phyloP scores from a whole-genome alignment of 1,140 invertebrate species.

The Stegodyphus mimosarum region DNA sequence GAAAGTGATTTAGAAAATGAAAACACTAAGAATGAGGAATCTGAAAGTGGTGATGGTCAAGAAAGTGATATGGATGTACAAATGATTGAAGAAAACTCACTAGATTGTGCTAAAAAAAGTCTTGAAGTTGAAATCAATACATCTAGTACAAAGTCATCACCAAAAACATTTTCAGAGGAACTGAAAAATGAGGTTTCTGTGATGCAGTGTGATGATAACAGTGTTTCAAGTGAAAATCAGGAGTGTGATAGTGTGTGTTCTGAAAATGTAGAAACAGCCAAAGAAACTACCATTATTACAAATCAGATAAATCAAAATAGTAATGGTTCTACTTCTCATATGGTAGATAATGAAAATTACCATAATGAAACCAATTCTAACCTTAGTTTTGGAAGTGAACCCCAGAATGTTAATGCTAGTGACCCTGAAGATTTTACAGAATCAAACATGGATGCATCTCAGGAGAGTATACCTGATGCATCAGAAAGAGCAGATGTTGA shows the following conservation, averaged over 20 bases:
- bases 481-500: constrained; percentile 5
- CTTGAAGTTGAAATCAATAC: constrained; percentile 1
- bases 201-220: constrained; percentile 59
- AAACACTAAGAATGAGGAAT: not conserved
- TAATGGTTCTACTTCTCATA: constrained; percentile 31
- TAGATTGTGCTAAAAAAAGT: constrained; percentile 22
- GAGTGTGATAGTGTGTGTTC: constrained; percentile 52
- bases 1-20: not conserved
- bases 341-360: constrained; percentile 9
- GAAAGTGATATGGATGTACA: constrained; percentile 29
- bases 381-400: not conserved
- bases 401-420: not conserved
- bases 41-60: constrained; percentile 21
- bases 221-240: constrained; percentile 53
- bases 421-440: not conserved
- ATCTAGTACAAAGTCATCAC: constrained; percentile 19
- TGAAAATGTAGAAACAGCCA: constrained; percentile 57
- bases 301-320: constrained; percentile 62
- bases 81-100: constrained; percentile 24
- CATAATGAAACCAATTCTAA: constrained; percentile 29
- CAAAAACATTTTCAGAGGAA: constrained; percentile 62
- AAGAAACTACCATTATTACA: constrained; percentile 37
- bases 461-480: constrained; percentile 62
- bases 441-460: constrained; percentile 68
- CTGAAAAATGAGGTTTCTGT: constrained; percentile 65